Conservation (phyloP, 2,888 invertebrate species). For the Lasioglossum marginatum region DNA sequence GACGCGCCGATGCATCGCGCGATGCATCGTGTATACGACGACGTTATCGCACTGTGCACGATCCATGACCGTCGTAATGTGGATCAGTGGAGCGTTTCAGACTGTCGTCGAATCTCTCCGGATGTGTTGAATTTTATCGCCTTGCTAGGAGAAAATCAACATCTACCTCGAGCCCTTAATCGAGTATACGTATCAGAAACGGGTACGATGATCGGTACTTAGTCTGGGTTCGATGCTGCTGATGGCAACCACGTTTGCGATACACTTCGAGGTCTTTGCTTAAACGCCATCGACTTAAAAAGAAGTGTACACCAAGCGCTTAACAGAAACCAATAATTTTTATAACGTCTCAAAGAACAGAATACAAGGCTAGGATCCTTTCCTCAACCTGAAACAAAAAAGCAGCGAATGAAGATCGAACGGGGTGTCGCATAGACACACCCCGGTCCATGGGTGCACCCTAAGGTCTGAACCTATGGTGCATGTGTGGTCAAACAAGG, state of each 20-base stretch:
- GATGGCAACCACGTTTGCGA: not conserved
- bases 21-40: not conserved
- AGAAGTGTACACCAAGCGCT: not conserved
- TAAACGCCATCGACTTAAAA: no score
- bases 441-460: no score
- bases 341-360: not conserved
- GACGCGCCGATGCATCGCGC: not conserved
- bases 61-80: constrained; percentile 9
- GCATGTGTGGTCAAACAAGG: no score
- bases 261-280: not conserved
- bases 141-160: not conserved
- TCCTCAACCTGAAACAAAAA: not conserved
- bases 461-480: no score
- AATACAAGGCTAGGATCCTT: not conserved
- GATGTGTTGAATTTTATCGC: not conserved
- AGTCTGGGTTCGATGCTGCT: not conserved
- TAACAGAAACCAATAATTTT: not conserved
- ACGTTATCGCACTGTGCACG: not conserved
- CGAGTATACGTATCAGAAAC: not conserved
- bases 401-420: not conserved
- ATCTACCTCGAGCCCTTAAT: not conserved
- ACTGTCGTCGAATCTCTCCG: not conserved
- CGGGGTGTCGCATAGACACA: not conserved
- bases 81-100: not conserved
- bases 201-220: not conserved